Percentiles rank a stretch among this genome's conserved stretches.
phyloP scores from a whole-genome alignment of 2,797 vertebrate species.

The Anas acuta region DNA sequence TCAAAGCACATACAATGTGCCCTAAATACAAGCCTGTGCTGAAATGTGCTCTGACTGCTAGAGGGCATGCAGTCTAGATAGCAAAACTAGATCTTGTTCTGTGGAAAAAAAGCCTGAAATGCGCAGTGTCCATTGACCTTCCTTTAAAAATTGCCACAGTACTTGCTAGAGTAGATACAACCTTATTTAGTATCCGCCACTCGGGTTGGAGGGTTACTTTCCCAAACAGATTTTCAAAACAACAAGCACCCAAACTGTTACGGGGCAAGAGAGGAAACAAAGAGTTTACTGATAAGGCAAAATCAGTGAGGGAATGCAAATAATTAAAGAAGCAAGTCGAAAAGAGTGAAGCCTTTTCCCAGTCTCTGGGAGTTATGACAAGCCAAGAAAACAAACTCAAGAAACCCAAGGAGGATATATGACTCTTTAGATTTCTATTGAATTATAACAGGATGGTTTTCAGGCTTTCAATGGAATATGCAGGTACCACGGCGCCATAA shows the following conservation, averaged over 20 bases:
- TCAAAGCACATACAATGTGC: background rate
- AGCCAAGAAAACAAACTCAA: background rate
- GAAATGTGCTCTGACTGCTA: background rate
- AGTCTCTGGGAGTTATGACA: background rate
- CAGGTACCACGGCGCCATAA: background rate
- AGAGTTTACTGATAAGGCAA: background rate
- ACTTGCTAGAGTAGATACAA: background rate
- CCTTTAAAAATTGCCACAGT: background rate
- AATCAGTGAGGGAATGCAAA: background rate
- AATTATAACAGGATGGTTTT: conserved; percentile 23
- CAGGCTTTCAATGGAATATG: conserved; percentile 13
- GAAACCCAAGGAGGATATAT: background rate
- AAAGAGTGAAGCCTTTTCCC: background rate
- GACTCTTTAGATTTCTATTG: background rate
- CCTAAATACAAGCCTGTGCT: background rate
- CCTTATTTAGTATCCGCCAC: background rate
- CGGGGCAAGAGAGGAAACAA: background rate
- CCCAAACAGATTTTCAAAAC: background rate
- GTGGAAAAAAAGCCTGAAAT: background rate
- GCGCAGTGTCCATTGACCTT: background rate
- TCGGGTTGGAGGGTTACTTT: background rate
- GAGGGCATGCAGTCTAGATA: background rate
- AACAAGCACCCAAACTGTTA: background rate
- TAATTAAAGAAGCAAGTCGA: background rate
- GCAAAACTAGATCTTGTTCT: background rate